Conservation (phyloP, 2,113 vertebrate species). For the Seriola quinqueradiata region DNA sequence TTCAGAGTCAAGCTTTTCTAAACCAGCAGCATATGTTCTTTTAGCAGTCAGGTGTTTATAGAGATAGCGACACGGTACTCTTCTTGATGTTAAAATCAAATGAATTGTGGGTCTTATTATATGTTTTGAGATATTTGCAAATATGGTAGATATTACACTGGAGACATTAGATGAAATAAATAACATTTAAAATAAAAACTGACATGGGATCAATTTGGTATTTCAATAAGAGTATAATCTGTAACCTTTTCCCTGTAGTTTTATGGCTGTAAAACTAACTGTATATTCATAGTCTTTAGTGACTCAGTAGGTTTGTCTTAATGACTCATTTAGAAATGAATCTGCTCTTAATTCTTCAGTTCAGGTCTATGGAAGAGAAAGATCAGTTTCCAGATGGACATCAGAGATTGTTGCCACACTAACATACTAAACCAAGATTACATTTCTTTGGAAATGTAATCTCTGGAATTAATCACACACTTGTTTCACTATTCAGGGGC, state of each 20-base stretch:
- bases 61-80: not conserved
- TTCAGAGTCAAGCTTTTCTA: not conserved
- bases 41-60: not conserved
- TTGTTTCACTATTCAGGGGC: no score
- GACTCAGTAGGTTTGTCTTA: conserved; percentile 1
- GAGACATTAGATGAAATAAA: not conserved
- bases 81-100: not conserved
- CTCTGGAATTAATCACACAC: not conserved
- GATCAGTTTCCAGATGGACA: conserved; percentile 31
- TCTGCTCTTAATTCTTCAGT: conserved; percentile 22
- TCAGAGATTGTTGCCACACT: conserved; percentile 1
- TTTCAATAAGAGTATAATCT: not conserved
- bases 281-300: not conserved
- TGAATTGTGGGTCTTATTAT: not conserved
- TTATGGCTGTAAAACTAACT: not conserved
- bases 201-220: not conserved
- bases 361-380: conserved; percentile 16
- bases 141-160: not conserved
- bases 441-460: no score
- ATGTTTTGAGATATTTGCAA: not conserved
- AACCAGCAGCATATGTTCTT: not conserved
- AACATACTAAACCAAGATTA: not conserved
- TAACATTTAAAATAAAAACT: not conserved
- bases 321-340: conserved; percentile 14
- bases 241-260: not conserved